These are phyloP conservation scores for Endotricha flammealis DNA, from an alignment of 2,888 invertebrate species.

Conservation along the genomic window DNA sequence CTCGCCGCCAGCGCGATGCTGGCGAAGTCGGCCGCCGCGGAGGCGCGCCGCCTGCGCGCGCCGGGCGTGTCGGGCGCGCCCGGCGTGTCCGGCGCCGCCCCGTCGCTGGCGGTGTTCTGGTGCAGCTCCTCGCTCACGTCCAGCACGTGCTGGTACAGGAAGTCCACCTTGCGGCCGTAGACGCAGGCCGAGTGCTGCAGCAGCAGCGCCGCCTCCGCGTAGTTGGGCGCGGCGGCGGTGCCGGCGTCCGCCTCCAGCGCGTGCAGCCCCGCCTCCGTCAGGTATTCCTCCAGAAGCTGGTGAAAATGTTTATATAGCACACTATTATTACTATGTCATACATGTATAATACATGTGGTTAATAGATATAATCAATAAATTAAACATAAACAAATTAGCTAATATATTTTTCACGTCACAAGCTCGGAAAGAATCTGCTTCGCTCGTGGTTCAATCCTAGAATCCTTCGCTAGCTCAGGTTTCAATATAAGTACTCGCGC, in stretches of 20 bases:
- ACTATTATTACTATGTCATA: too few relatives aligned
- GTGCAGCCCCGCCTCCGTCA: slow-evolving; percentile 68
- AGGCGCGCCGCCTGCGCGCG: slow-evolving; percentile 11
- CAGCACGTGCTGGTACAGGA: slow-evolving; percentile 63
- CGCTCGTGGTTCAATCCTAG: too few relatives aligned
- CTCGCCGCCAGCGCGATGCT: slow-evolving; percentile 8
- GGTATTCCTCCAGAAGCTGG: slow-evolving; percentile 79
- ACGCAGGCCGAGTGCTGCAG: slow-evolving; percentile 84
- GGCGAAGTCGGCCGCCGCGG: slow-evolving; percentile 16
- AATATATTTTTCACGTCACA: too few relatives aligned
- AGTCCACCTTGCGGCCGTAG: slow-evolving; percentile 86
- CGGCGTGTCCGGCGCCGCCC: slow-evolving; percentile 6
- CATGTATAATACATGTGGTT: too few relatives aligned
- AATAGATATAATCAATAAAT: too few relatives aligned
- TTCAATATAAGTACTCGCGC: too few relatives aligned
- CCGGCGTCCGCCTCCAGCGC: slow-evolving; percentile 40
- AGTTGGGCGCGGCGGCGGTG: slow-evolving; percentile 71
- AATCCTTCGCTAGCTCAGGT: too few relatives aligned
- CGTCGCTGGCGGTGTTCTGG: slow-evolving; percentile 43
- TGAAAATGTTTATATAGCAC: too few relatives aligned
- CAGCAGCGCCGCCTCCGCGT: slow-evolving; percentile 86
- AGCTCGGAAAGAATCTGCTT: too few relatives aligned
- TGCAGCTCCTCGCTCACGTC: slow-evolving; percentile 32
- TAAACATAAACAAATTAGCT: too few relatives aligned
- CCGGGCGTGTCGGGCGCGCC: slow-evolving; percentile 13